Evolutionary conservation across 1,140 invertebrate species (phyloP).

Genomic region (Drosophila sproati): DNA sequence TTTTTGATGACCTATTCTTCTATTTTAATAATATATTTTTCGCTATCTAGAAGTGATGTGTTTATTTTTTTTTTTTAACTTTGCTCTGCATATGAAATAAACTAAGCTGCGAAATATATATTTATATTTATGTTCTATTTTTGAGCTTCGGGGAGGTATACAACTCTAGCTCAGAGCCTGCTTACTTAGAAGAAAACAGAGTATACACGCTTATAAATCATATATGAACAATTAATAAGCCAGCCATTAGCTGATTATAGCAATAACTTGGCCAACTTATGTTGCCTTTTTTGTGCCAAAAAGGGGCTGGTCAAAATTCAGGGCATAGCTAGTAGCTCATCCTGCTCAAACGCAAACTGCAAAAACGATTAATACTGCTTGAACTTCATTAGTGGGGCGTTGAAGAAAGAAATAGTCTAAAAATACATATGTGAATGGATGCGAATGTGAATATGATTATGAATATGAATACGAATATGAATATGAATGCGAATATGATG

Average conservation of each 20-base stretch:
- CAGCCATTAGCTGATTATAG: not conserved
- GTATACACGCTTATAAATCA: no score
- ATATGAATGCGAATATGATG: constrained; percentile 15
- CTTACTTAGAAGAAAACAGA: no score
- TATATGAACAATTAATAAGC: not conserved
- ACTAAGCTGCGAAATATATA: no score
- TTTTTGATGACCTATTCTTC: no score
- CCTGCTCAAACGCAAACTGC: constrained; percentile 26
- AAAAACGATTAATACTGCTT: constrained; percentile 59
- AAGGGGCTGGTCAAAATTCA: constrained; percentile 8
- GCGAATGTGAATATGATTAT: not conserved
- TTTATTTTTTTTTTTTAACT: no score
- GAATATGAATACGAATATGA: no score
- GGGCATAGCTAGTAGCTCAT: not conserved
- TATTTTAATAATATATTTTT: no score
- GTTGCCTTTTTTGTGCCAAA: not conserved
- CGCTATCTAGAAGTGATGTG: no score
- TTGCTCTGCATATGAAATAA: no score
- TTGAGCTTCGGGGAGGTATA: no score
- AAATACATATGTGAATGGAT: constrained; percentile 24
- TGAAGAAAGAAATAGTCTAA: constrained; percentile 52
- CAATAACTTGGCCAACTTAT: not conserved
- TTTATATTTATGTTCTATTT: no score
- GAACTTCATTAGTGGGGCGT: constrained; percentile 62
- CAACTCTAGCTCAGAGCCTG: no score